Evolutionary conservation across 1,140 invertebrate species (phyloP), one percentile per base, ranked within the genome.

Genomic region (Eueides isabella): DNA sequence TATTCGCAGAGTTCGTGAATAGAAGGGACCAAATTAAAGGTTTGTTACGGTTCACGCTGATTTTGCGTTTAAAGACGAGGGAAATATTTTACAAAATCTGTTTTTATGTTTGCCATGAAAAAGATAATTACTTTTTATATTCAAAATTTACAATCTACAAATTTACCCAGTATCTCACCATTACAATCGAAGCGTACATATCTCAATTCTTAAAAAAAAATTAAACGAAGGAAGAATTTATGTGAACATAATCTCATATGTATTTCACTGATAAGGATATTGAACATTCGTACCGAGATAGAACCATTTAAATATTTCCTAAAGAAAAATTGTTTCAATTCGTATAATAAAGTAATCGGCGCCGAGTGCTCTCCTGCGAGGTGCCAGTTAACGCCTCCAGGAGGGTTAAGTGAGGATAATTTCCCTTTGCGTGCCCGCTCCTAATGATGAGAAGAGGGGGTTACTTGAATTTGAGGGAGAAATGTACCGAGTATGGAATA

Each of bases 361-460:
- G 78, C 62, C 80, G 83, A 90, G 89, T 81, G 80, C 88, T 84
- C 87, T 90, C 76, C 78, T 83, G 82, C 84, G 85, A 91, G 91
- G 89, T 91, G 89, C 88, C 89, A 92, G 91, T 92, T 91, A 92
- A 86, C 91, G 91, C 91, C 89, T 92, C 79, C 84, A 82, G 89
- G 89, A 90, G 89, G 91, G 91, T 91, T 91, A 91, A 92, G 89
- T 91, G 89, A 86, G 91, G 91, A 92, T 91, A 92, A 92, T 92
- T 92, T 91, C 87, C 86, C 85, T 91, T 91, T 89, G 91, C 89
- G 87, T 91, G 88, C 88, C 87, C 85, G 85, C 84, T 89, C 83
- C 75, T 91, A 92, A 91, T 90, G 89, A 92, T 80, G 86, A 80
- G 62, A 70, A 62, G 74, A 55, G 74, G 73, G 76, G 72, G 78